Conservation (phyloP, 2,113 vertebrate species). For the Scolopax mira region DNA sequence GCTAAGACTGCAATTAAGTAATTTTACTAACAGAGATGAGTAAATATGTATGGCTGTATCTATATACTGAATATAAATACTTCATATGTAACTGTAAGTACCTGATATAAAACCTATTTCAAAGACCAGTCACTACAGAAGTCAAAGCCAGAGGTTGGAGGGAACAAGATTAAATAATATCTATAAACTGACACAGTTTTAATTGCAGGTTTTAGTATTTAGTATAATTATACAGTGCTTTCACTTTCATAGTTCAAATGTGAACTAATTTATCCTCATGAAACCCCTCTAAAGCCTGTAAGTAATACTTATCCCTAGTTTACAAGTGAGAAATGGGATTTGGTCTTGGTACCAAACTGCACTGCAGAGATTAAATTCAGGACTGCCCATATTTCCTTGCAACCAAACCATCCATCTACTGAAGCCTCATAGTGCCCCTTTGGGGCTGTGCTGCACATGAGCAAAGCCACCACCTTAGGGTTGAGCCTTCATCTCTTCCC, state of each 20-base stretch:
- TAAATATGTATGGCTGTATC: neutral
- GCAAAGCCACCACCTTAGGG: rapidly evolving
- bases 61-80: neutral
- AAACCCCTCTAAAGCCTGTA: neutral
- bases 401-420: neutral
- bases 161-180: neutral
- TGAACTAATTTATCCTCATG: neutral
- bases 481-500: neutral
- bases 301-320: neutral
- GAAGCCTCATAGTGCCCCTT: rapidly evolving
- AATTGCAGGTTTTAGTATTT: constrained; percentile 16
- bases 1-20: neutral
- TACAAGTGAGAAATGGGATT: neutral
- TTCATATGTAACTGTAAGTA: neutral
- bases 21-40: neutral
- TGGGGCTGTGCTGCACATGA: rapidly evolving
- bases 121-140: neutral
- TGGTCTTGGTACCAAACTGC: neutral
- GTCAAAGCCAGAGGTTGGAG: neutral
- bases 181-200: neutral
- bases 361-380: neutral
- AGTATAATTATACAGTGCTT: neutral
- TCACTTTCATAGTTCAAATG: neutral
- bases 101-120: neutral
- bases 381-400: neutral